Evolutionary conservation across 2,113 vertebrate species (phyloP), one percentile per base, ranked within the genome.

Genomic region (Camelus bactrianus): DNA sequence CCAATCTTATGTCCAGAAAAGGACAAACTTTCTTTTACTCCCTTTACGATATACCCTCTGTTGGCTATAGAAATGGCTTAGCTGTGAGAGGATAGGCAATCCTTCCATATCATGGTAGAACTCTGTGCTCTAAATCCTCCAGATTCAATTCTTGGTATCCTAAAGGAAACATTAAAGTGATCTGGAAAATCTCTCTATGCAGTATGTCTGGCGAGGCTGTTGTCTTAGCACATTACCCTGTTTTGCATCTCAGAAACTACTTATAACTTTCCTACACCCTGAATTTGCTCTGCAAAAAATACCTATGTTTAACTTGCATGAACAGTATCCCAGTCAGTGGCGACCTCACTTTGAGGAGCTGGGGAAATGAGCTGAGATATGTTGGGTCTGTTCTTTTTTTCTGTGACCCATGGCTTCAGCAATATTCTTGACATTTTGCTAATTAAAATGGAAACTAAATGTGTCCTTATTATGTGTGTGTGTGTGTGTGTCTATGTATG

Each of bases 401-500:
- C 22, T 87, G 20, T 64, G 54, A 20, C 14, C 64, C 16, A 58
- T 84, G 69, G 46, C 9, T 96, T 70, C 70, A 81, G 48, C n/a
- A 89, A n/a, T 90, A 81, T 86, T 87, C 52, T 91, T 94, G 17
- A 24, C 52, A 77, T 80, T 80, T 96, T 83, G 24, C 14, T 70
- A 95, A 92, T 80, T 95, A 91, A 95, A 94, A 75, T 38, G 7
- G 26, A 88, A 87, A 75, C 22, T 79, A 91, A 84, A 83, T 84
- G 52, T 54, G 11, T 72, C 26, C 30, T 88, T 88, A 58, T 38
- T 80, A 50, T 73, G 42, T 64, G 10, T 70, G 11, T 65, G 32
- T 83, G 16, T 83, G 30, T 24, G 42, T 76, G 1, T 42, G 38
- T 42, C 4, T 42, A 5, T 42, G 38, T 42, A 42, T 42, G 38